Evolutionary conservation across 2,888 invertebrate species (phyloP).

Genomic region (Heliconius charithonia): DNA sequence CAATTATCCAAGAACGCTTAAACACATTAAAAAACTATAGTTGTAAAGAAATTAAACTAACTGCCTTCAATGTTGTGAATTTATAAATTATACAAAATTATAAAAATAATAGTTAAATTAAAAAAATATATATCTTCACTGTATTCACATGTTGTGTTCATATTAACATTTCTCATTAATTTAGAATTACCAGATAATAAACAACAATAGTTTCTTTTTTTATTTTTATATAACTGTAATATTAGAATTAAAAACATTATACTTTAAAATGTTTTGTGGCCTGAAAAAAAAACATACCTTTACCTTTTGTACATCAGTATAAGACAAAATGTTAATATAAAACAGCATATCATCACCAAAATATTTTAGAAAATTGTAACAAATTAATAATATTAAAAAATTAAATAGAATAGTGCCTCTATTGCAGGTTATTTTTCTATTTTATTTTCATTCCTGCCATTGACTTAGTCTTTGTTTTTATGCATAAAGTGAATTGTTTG

Average conservation of each 20-base stretch:
- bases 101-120: background rate
- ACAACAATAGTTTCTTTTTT: conserved; percentile 1
- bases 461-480: background rate
- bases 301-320: background rate
- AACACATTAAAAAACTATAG: background rate
- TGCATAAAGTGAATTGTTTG: background rate
- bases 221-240: background rate
- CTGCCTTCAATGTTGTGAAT: conserved; percentile 16
- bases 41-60: background rate
- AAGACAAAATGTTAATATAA: background rate
- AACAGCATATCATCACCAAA: background rate
- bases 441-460: background rate
- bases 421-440: background rate
- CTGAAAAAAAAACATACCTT: background rate
- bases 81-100: background rate
- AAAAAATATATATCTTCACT: background rate
- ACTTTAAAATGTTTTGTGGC: background rate
- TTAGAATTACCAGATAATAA: background rate
- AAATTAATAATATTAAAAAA: too few species aligned
- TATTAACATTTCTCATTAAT: background rate
- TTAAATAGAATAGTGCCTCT: too few species aligned
- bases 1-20: background rate
- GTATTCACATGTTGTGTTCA: conserved; percentile 17
- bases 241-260: too few species aligned
- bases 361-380: background rate